phyloP scores from a whole-genome alignment of 1,140 invertebrate genomes.

The Geopemphigus sp. region DNA sequence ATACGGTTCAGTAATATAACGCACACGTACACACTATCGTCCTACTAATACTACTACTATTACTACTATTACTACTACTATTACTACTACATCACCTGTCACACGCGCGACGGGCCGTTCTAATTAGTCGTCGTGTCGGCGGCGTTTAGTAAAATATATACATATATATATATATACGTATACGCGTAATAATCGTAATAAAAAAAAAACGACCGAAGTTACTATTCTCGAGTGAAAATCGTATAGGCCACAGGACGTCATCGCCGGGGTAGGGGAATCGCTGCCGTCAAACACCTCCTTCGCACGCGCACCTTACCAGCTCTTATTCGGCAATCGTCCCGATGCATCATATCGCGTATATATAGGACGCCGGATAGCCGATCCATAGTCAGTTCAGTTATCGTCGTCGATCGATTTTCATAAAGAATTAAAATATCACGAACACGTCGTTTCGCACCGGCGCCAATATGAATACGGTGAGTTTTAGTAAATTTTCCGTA shows the following conservation, averaged over 20 bases:
- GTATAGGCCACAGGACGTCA: slow-evolving; percentile 4
- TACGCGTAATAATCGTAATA: slow-evolving; percentile 10
- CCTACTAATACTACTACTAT: background rate
- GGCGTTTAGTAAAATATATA: slow-evolving; percentile 26
- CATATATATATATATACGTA: background rate
- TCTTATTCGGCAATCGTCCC: background rate
- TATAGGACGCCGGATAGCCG: slow-evolving; percentile 21
- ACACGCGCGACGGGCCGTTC: background rate
- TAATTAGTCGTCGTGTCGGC: slow-evolving; percentile 34
- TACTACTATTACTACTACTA: background rate
- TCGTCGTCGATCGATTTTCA: slow-evolving; percentile 12
- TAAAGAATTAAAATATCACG: background rate
- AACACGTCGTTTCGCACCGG: background rate
- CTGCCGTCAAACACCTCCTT: slow-evolving; percentile 16
- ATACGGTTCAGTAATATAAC: background rate
- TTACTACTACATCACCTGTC: slow-evolving; percentile 7
- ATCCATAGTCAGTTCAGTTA: slow-evolving; percentile 41
- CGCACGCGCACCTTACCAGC: background rate
- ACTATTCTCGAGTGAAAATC: slow-evolving; percentile 14
- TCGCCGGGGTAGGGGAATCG: slow-evolving; percentile 23
- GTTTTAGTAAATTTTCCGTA: background rate
- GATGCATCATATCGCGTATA: slow-evolving; percentile 13
- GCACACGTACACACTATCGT: background rate
- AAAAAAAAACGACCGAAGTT: background rate
- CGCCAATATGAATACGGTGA: slow-evolving; percentile 34